phyloP scores from a whole-genome alignment of 53 echinoderm and acorn worm species.

The Holothuria leucospilota region DNA sequence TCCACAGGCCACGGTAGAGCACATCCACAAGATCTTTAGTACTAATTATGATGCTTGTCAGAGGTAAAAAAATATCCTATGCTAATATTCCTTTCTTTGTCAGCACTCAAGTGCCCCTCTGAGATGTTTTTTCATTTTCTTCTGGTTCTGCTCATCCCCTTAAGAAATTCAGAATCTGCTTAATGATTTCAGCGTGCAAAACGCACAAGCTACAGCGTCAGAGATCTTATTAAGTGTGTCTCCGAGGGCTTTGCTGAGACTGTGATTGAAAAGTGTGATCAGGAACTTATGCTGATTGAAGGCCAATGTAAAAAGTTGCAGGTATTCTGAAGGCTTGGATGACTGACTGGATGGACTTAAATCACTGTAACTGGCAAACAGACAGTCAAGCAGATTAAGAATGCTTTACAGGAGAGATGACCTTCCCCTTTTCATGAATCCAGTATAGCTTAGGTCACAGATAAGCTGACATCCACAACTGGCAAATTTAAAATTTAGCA shows the following conservation, averaged over 20 bases:
- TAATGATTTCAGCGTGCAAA: conserved; percentile 26
- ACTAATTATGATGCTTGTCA: conserved; percentile 15
- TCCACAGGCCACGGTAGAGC: too few species aligned
- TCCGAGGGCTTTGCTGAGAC: conserved; percentile 33
- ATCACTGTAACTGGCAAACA: too few species aligned
- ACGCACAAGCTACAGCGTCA: conserved; percentile 23
- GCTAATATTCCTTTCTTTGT: conserved; percentile 34
- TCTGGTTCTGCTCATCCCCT: conserved; percentile 39
- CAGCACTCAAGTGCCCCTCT: conserved; percentile 26
- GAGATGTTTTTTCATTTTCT: conserved; percentile 23
- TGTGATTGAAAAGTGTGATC: conserved; percentile 47
- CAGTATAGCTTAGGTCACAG: too few species aligned
- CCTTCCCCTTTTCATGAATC: too few species aligned
- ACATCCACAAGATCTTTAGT: conserved; percentile 3
- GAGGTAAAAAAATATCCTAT: conserved; percentile 7
- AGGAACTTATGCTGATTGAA: conserved; percentile 43
- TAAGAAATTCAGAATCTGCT: conserved; percentile 36
- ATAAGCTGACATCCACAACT: too few species aligned
- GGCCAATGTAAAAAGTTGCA: conserved; percentile 41
- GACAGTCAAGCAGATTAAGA: too few species aligned
- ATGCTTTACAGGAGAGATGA: too few species aligned
- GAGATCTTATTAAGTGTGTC: conserved; percentile 39
- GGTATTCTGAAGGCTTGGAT: not conserved
- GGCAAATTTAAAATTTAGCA: too few species aligned
- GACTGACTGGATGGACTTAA: too few species aligned